These are phyloP conservation scores for Scolanthus callimorphus DNA, from an alignment of 92 coral and sea anemone species.

Conservation along the genomic window DNA sequence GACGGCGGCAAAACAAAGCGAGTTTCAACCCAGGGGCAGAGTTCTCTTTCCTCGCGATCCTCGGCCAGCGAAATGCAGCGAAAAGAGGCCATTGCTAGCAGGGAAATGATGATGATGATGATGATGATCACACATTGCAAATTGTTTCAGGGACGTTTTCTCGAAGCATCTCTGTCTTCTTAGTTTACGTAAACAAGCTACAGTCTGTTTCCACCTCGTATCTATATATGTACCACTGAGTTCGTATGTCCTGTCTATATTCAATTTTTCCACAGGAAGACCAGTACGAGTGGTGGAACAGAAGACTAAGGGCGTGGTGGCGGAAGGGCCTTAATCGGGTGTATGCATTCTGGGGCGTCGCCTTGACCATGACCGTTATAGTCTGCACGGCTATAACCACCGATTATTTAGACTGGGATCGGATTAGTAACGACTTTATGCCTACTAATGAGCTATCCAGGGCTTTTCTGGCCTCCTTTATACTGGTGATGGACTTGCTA, in stretches of 20 bases:
- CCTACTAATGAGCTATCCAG: slow-evolving; percentile 79
- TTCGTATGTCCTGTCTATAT: neutral
- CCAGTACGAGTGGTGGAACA: slow-evolving; percentile 76
- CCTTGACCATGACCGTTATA: slow-evolving; percentile 46
- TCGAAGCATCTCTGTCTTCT: too few relatives aligned
- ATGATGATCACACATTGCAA: too few relatives aligned
- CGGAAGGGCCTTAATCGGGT: slow-evolving; percentile 69
- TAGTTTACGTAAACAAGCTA: too few relatives aligned
- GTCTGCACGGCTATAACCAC: slow-evolving; percentile 78
- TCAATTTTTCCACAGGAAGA: slow-evolving; percentile 37
- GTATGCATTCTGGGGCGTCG: slow-evolving; percentile 75
- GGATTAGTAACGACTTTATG: slow-evolving; percentile 74
- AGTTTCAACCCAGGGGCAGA: too few relatives aligned
- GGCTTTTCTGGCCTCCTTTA: slow-evolving; percentile 76
- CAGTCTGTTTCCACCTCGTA: too few relatives aligned
- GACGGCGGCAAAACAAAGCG: too few relatives aligned
- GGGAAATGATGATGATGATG: too few relatives aligned
- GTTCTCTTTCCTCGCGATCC: too few relatives aligned
- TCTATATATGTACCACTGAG: too few relatives aligned
- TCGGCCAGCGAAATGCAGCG: too few relatives aligned
- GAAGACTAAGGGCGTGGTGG: slow-evolving; percentile 68
- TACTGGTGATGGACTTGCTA: slow-evolving; percentile 82
- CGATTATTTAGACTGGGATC: slow-evolving; percentile 75
- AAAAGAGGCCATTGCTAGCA: too few relatives aligned
- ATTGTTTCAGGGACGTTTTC: too few relatives aligned